Conservation (phyloP, 2,888 invertebrate genomes). For the Villa cingulata region DNA sequence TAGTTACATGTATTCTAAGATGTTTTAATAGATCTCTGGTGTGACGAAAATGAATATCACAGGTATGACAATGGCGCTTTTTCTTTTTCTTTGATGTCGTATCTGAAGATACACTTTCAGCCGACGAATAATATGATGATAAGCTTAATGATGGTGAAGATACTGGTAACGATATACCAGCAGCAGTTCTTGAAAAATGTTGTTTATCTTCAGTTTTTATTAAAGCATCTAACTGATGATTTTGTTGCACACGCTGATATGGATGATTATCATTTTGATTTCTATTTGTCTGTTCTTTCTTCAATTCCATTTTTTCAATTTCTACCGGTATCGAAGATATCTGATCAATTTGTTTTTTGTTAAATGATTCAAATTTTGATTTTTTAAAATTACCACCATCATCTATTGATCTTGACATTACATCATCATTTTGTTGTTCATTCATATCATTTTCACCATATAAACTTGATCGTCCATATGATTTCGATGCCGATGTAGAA, state of each 20-base stretch:
- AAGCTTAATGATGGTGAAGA: slow-evolving; percentile 12
- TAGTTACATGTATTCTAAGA: slow-evolving; percentile 16
- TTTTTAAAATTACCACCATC: too few relatives aligned
- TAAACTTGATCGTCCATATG: background rate
- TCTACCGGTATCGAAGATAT: too few relatives aligned
- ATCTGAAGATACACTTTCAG: slow-evolving; percentile 15
- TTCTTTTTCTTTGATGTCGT: slow-evolving; percentile 15
- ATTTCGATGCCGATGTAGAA: background rate
- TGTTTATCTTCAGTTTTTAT: too few relatives aligned
- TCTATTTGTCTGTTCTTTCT: too few relatives aligned
- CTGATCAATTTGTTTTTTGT: too few relatives aligned
- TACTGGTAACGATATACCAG: slow-evolving; percentile 5
- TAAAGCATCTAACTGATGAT: too few relatives aligned
- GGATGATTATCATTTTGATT: too few relatives aligned
- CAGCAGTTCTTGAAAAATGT: too few relatives aligned
- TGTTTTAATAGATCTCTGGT: slow-evolving; percentile 16
- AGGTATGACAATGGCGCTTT: slow-evolving; percentile 18
- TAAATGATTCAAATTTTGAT: too few relatives aligned
- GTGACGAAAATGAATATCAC: slow-evolving; percentile 17
- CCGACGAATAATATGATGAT: slow-evolving; percentile 18
- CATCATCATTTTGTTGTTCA: background rate
- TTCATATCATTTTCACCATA: too few relatives aligned
- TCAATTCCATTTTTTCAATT: too few relatives aligned
- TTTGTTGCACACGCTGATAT: too few relatives aligned
- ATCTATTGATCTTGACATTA: background rate